A percentile compares a stretch with the other conserved stretches of the same genome.
These are phyloP conservation scores for Rutpela maculata DNA, from an alignment of 2,888 invertebrate species.

Conservation along the genomic window DNA sequence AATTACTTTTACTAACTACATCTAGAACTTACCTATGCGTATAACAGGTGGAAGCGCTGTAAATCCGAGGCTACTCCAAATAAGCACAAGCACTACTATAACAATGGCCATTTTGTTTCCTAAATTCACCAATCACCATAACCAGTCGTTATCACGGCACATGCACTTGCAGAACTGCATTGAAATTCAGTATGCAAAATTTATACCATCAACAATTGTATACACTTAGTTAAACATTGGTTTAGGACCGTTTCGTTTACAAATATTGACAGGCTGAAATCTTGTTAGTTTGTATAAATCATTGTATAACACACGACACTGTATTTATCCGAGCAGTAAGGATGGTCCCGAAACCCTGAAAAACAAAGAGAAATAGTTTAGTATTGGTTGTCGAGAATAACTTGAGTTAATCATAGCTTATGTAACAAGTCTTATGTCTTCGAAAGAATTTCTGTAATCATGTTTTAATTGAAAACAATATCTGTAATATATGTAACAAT, in stretches of 20 bases:
- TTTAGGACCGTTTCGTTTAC: slow-evolving; percentile 60
- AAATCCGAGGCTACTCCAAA: slow-evolving; percentile 64
- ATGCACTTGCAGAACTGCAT: slow-evolving; percentile 55
- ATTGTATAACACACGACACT: slow-evolving; percentile 58
- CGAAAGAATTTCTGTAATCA: too few relatives aligned
- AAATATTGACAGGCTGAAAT: slow-evolving; percentile 63
- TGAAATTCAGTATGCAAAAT: slow-evolving; percentile 53
- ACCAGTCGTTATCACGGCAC: slow-evolving; percentile 57
- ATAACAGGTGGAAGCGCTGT: slow-evolving; percentile 80
- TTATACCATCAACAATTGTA: slow-evolving; percentile 61
- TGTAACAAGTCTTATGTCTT: too few relatives aligned
- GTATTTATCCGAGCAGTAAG: slow-evolving; percentile 49
- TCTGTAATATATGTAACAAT: too few relatives aligned
- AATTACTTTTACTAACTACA: too few relatives aligned
- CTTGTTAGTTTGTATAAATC: slow-evolving; percentile 59
- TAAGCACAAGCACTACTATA: slow-evolving; percentile 41
- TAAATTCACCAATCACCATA: slow-evolving; percentile 59
- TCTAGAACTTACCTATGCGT: slow-evolving; percentile 77
- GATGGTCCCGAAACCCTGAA: slow-evolving; percentile 4
- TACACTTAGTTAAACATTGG: slow-evolving; percentile 62
- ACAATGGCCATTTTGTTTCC: slow-evolving; percentile 58
- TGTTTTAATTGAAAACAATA: too few relatives aligned
- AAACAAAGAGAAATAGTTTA: slow-evolving; percentile 14
- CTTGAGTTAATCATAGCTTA: too few relatives aligned
- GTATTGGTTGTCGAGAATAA: too few relatives aligned